phyloP scores from a whole-genome alignment of 1,140 invertebrate species.

The Leptoteleia sp. region DNA sequence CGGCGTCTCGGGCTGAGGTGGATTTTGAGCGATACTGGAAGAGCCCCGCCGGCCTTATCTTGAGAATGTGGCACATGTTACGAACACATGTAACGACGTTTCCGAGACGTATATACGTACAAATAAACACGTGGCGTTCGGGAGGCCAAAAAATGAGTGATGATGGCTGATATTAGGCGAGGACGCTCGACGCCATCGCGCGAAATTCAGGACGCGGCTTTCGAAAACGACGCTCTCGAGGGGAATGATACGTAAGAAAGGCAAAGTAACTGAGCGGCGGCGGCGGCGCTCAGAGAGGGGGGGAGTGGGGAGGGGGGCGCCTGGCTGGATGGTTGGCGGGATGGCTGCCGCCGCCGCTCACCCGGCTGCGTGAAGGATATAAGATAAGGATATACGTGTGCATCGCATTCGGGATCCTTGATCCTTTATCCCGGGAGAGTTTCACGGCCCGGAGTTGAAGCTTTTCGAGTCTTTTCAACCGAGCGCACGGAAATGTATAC shows the following conservation, averaged over 20 bases:
- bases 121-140: constrained; percentile 54
- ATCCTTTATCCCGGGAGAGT: constrained; percentile 78
- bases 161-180: constrained; percentile 78
- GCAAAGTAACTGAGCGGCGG: constrained; percentile 55
- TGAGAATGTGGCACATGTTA: constrained; percentile 59
- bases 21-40: constrained; percentile 62
- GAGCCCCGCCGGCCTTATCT: constrained; percentile 44
- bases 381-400: constrained; percentile 78
- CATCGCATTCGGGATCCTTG: constrained; percentile 76
- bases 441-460: constrained; percentile 63
- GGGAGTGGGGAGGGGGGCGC: constrained; percentile 60
- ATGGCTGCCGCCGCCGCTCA: constrained; percentile 59
- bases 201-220: constrained; percentile 69
- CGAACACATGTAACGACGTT: constrained; percentile 47
- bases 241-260: constrained; percentile 60
- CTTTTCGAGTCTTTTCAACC: constrained; percentile 74
- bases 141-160: constrained; percentile 73
- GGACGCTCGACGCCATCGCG: constrained; percentile 68
- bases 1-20: constrained; percentile 16
- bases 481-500: constrained; percentile 63
- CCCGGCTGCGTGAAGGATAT: constrained; percentile 69
- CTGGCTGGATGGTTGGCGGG: constrained; percentile 68
- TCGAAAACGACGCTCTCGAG: constrained; percentile 58
- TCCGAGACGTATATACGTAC: constrained; percentile 46
- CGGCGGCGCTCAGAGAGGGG: too few relatives aligned